Evolutionary conservation across 1,140 invertebrate genomes (phyloP), one percentile per base, ranked within the genome.

Genomic region (Hyles vespertilio): DNA sequence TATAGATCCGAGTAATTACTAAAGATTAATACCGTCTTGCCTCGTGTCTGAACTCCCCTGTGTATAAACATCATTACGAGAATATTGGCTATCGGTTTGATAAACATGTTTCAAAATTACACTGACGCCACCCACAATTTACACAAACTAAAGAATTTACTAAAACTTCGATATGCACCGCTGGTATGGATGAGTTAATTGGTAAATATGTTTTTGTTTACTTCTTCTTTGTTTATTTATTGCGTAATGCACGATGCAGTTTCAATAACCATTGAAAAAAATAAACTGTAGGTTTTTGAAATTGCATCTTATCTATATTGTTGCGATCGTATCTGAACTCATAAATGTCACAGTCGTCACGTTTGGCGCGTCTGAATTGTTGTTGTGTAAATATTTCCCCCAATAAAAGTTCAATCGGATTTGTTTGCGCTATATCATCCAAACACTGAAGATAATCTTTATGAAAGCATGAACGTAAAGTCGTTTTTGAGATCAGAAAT

Each of bases 121-220:
- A 11, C 46, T n/a, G n/a, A n/a, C 5, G 5, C n/a, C 46, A 11
- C 7, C 1, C 5, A 48, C n/a, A 48, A 48, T 10, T 10, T 48
- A 67, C 63, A 73, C 69, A 67, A 61, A 67, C 68, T 52, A 68
- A 69, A 67, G 55, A 58, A 47, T 57, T 56, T 61, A 70, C 63
- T 73, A 76, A 69, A 71, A 77, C 69, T 70, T 68, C 77, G 84
- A 87, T 87, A 89, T 89, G 84, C 86, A 89, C 86, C 86, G 77
- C 86, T 89, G 86, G 86, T 87, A 85, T 86, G 86, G 86, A 87
- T 74, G 86, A 79, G 81, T 84, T 56, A 72, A 71, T 72, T 77
- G 77, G 82, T 84, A 84, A 84, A 65, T 79, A 77, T 77, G 54
- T 12, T 43, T 72, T 72, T 32, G 48, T 67, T 64, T 22, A 62